phyloP scores from a whole-genome alignment of 2,797 vertebrate genomes.

The Hydrolagus colliei region DNA sequence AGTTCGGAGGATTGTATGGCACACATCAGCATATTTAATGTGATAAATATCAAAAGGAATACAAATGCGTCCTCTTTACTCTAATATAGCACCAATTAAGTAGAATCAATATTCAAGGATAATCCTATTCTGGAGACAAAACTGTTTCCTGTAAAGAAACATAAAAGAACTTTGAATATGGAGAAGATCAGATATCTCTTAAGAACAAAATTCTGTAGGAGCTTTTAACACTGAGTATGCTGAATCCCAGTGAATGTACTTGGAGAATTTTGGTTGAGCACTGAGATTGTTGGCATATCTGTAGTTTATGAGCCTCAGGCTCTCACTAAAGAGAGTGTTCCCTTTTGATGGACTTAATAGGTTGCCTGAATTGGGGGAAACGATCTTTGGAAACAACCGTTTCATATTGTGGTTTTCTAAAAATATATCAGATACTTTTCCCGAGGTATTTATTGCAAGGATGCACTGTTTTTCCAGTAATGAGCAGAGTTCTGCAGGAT shows the following conservation, averaged over 20 bases:
- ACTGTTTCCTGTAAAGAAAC: not conserved
- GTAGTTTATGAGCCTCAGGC: not conserved
- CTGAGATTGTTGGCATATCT: not conserved
- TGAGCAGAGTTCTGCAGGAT: not conserved
- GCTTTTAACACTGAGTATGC: not conserved
- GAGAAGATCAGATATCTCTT: not conserved
- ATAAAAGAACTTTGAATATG: not conserved
- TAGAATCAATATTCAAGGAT: not conserved
- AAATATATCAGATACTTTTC: not conserved
- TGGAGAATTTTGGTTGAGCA: not conserved
- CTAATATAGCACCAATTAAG: not conserved
- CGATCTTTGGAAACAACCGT: not conserved
- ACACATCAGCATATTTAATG: too few relatives aligned
- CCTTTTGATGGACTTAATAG: not conserved
- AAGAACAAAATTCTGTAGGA: not conserved
- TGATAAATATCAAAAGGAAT: too few relatives aligned
- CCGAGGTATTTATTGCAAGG: not conserved
- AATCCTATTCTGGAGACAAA: not conserved
- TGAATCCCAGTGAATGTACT: not conserved
- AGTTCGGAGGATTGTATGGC: too few relatives aligned
- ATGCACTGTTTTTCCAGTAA: not conserved
- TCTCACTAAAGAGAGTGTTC: not conserved
- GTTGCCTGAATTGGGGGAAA: not conserved
- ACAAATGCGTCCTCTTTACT: too few relatives aligned
- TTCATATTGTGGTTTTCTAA: not conserved